Conservation (phyloP, 2,113 vertebrate genomes). For the Tragelaphus strepsiceros region DNA sequence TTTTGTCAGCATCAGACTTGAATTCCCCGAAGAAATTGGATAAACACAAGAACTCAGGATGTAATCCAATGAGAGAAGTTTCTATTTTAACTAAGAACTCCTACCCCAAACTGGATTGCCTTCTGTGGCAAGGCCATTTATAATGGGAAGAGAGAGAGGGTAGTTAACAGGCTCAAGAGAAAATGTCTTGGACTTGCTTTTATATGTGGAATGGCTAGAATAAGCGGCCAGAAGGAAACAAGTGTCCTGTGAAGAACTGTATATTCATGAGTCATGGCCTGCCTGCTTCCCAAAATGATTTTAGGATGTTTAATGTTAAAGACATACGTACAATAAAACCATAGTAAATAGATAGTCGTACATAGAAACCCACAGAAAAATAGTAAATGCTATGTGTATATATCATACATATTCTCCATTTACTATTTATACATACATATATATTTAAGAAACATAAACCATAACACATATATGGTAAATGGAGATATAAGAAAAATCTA, state of each 20-base stretch:
- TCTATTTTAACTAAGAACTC: conserved; percentile 23
- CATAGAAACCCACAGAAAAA: neutral
- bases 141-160: neutral
- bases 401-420: neutral
- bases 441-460: neutral
- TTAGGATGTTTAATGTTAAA: neutral
- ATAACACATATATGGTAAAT: neutral
- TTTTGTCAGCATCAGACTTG: neutral
- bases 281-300: neutral
- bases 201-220: neutral
- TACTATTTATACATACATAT: neutral
- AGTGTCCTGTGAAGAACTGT: neutral
- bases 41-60: conserved; percentile 20
- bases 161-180: neutral
- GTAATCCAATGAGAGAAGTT: conserved; percentile 31
- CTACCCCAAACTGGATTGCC: neutral
- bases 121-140: conserved; percentile 39
- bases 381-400: neutral
- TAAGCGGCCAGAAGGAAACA: neutral
- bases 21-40: conserved; percentile 8
- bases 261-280: neutral
- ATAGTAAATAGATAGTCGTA: neutral
- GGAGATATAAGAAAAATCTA: neutral
- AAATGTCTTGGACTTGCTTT: neutral
- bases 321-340: neutral